These are phyloP conservation scores for Puffinus mauretanicus DNA, from an alignment of 2,113 vertebrate species.

Conservation along the genomic window DNA sequence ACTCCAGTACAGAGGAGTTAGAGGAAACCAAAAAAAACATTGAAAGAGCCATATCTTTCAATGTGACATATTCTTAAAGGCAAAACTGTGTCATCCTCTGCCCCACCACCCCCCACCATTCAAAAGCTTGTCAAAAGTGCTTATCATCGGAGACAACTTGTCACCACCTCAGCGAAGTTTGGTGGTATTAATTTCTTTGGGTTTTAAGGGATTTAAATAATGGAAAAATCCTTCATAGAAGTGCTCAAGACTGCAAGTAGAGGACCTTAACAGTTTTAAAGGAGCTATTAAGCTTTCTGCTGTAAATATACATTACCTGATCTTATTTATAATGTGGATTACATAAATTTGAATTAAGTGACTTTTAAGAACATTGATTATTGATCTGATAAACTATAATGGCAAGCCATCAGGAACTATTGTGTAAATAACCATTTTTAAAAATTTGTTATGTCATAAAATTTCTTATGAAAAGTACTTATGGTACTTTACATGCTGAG, in stretches of 20 bases:
- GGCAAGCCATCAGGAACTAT: conserved; percentile 12
- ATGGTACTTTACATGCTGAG: conserved; percentile 50
- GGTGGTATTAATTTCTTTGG: not conserved
- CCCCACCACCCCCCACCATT: not conserved
- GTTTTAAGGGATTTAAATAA: not conserved
- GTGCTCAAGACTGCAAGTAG: not conserved
- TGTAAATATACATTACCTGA: conserved; percentile 37
- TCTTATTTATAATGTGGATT: conserved; percentile 28
- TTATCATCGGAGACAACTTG: not conserved
- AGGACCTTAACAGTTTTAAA: not conserved
- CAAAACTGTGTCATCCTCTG: not conserved
- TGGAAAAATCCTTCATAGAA: not conserved
- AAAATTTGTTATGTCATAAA: conserved; percentile 46
- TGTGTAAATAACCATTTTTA: conserved; percentile 59
- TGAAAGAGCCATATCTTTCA: not conserved
- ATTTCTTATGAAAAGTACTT: conserved; percentile 52
- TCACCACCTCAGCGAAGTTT: not conserved
- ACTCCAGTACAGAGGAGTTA: not conserved
- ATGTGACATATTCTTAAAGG: not conserved
- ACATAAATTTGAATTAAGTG: conserved; percentile 58
- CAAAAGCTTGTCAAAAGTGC: not conserved
- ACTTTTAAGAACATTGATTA: conserved; percentile 67
- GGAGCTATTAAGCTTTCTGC: not conserved
- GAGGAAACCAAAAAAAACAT: not conserved
- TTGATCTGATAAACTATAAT: conserved; percentile 65